Percentiles rank a stretch among this genome's conserved stretches.
Conservation (phyloP, 2,888 invertebrate genomes). For the Papilio elwesi region DNA sequence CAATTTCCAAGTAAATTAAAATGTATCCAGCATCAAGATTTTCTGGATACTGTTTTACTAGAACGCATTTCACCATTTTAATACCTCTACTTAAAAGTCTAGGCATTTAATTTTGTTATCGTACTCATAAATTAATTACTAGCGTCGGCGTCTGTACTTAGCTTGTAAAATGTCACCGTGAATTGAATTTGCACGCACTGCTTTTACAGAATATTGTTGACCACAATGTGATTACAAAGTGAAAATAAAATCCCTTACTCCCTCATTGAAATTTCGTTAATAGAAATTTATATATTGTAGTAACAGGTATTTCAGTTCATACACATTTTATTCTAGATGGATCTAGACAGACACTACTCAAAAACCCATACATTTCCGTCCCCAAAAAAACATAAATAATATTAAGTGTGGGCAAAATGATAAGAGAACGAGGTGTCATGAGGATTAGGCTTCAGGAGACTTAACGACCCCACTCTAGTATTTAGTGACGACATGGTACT, state of each 20-base stretch:
- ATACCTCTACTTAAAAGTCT: neutral
- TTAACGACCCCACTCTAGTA: too few species aligned
- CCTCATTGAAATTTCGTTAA: neutral
- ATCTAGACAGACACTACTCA: too few species aligned
- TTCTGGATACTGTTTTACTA: neutral
- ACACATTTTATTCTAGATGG: too few species aligned
- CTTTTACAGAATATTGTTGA: constrained; percentile 1
- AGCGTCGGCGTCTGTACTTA: neutral
- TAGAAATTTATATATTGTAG: neutral
- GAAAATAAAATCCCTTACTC: neutral
- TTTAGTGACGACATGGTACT: too few species aligned
- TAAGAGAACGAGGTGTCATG: too few species aligned
- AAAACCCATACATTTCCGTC: too few species aligned
- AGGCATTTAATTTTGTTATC: neutral
- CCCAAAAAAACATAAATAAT: too few species aligned
- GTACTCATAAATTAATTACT: neutral
- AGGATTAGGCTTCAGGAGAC: too few species aligned
- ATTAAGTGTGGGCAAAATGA: too few species aligned
- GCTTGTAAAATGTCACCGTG: constrained; percentile 3
- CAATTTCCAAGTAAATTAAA: too few species aligned
- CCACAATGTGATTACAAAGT: constrained; percentile 14
- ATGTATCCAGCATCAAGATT: neutral
- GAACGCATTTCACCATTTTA: neutral
- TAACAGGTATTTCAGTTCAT: neutral
- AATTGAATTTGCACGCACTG: neutral